Conservation (phyloP, 2,113 vertebrate genomes). For the Saiga tatarica region DNA sequence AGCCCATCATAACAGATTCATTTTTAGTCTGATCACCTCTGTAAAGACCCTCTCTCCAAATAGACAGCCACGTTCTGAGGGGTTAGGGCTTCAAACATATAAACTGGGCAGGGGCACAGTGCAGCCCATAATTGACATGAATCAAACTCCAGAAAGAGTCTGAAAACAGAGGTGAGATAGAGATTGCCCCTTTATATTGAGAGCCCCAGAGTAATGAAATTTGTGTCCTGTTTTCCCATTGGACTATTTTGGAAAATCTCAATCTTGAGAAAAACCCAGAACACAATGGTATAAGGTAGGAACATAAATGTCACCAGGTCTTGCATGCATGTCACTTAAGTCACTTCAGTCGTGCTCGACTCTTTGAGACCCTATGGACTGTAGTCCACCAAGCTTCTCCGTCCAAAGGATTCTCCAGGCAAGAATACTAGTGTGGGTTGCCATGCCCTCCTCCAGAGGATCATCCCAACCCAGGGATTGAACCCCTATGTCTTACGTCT, state of each 20-base stretch:
- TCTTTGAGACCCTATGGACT: neutral
- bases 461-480: neutral
- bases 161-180: neutral
- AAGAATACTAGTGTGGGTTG: neutral
- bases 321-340: neutral
- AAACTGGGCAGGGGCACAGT: neutral
- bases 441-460: neutral
- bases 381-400: neutral
- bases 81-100: neutral
- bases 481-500: neutral
- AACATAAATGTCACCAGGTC: neutral
- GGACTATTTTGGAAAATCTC: neutral
- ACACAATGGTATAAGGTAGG: neutral
- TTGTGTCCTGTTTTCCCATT: neutral
- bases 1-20: neutral
- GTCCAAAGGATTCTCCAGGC: neutral
- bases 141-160: neutral
- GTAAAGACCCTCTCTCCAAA: neutral
- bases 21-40: neutral
- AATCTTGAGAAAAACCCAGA: neutral
- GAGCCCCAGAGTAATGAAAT: neutral
- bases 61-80: neutral
- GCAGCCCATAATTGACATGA: neutral
- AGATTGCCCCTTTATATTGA: neutral
- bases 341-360: neutral